Percentiles rank a stretch among this genome's conserved stretches.
These are phyloP conservation scores for Atractosteus spatula DNA, from an alignment of 2,113 vertebrate genomes.

Conservation along the genomic window DNA sequence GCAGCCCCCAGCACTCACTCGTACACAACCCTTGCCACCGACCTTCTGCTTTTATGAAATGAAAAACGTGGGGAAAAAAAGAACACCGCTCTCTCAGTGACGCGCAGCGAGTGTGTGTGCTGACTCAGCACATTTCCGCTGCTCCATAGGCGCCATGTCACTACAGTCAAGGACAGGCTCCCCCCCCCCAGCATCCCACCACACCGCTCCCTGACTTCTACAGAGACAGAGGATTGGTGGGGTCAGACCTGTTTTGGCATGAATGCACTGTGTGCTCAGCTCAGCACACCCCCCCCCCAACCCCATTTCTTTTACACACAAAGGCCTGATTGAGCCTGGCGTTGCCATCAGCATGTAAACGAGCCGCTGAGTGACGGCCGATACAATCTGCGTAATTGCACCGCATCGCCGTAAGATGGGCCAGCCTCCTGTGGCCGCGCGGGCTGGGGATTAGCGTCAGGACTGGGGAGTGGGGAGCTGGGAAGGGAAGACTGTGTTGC, in stretches of 20 bases:
- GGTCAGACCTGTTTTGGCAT: too few species aligned
- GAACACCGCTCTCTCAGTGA: too few species aligned
- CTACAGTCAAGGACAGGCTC: too few species aligned
- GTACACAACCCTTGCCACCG: too few species aligned
- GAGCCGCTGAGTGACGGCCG: conserved; percentile 69
- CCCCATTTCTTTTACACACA: conserved; percentile 32
- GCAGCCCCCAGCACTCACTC: background rate
- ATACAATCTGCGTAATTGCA: conserved; percentile 74
- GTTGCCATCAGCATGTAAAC: conserved; percentile 69
- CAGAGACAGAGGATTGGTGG: too few species aligned
- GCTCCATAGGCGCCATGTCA: too few species aligned
- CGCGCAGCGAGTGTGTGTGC: too few species aligned
- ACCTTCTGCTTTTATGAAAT: background rate
- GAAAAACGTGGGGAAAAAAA: conserved; percentile 17
- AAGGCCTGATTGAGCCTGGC: conserved; percentile 67
- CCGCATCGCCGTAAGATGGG: conserved; percentile 40
- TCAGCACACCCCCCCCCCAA: conserved; percentile 36
- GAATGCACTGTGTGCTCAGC: too few species aligned
- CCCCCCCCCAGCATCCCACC: too few species aligned
- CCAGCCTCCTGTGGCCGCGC: conserved; percentile 3
- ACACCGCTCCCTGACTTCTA: too few species aligned
- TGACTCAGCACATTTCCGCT: too few species aligned
- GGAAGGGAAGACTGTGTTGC: background rate
- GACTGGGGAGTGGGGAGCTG: background rate
- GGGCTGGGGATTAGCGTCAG: conserved; percentile 4